Conservation (phyloP, 2,797 vertebrate species). For the Leucoraja ocellata region DNA sequence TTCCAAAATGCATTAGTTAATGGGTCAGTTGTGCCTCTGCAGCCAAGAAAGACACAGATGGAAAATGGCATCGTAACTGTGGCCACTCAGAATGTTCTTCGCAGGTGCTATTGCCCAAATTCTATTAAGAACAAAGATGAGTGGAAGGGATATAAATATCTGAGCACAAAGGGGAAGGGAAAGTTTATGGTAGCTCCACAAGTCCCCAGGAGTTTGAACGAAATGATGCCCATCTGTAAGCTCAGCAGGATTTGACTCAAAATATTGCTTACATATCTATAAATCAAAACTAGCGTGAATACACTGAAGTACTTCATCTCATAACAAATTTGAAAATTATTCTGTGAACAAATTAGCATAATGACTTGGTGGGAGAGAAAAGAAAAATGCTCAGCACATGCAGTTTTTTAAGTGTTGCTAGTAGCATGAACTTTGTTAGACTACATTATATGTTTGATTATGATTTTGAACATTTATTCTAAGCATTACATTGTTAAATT, state of each 20-base stretch:
- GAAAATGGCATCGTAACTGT: neutral
- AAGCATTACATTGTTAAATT: neutral
- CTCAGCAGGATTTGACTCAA: slow-evolving; percentile 34
- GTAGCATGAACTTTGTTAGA: neutral
- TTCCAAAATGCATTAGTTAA: neutral
- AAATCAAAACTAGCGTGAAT: slow-evolving; percentile 37
- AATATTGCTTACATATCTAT: slow-evolving; percentile 31
- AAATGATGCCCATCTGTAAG: slow-evolving; percentile 32
- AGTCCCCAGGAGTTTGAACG: slow-evolving; percentile 1
- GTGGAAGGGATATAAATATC: slow-evolving; percentile 24
- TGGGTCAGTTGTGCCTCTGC: neutral
- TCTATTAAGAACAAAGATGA: slow-evolving; percentile 30
- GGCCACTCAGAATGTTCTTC: neutral
- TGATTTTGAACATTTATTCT: neutral
- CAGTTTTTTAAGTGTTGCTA: neutral
- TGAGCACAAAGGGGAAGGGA: slow-evolving; percentile 22
- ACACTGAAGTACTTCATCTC: slow-evolving; percentile 37
- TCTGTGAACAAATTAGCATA: slow-evolving; percentile 36
- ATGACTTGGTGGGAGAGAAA: slow-evolving; percentile 11
- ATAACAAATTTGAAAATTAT: slow-evolving; percentile 37
- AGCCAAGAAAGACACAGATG: neutral
- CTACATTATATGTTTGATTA: neutral
- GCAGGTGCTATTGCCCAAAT: neutral
- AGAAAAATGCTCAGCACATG: slow-evolving; percentile 23
- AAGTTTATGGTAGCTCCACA: neutral